Percentiles rank a stretch among this genome's conserved stretches.
phyloP scores from a whole-genome alignment of 2,113 vertebrate genomes.

The Megalops atlanticus region DNA sequence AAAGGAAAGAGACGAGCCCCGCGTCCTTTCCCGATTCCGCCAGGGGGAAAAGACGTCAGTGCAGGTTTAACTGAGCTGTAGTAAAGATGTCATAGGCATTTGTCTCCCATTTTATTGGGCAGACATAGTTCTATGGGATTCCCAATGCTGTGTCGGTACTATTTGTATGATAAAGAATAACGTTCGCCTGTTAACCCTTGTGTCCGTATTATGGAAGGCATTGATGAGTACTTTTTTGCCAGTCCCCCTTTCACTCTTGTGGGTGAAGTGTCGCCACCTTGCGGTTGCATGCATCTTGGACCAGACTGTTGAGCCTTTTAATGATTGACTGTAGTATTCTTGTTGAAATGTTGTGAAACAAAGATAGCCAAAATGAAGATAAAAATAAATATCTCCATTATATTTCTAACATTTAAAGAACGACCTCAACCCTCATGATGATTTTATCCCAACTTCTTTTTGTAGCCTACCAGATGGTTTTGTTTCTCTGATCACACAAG shows the following conservation, averaged over 20 bases:
- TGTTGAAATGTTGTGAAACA: too few species aligned
- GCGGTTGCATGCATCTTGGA: conserved; percentile 25
- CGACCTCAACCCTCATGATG: too few species aligned
- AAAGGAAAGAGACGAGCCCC: conserved; percentile 23
- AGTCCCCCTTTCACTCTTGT: neutral
- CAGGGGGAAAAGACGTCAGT: neutral
- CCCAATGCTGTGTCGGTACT: neutral
- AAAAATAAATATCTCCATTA: too few species aligned
- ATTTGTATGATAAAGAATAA: conserved; percentile 8
- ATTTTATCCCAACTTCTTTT: too few species aligned
- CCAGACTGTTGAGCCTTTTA: neutral
- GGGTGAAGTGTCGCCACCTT: conserved; percentile 42
- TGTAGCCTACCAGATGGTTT: too few species aligned
- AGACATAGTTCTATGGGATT: neutral
- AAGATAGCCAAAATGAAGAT: too few species aligned
- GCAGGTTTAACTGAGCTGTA: conserved; percentile 3
- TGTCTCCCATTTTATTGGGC: neutral
- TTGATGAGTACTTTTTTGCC: neutral
- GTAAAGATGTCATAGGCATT: conserved; percentile 19
- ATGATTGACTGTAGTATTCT: too few species aligned
- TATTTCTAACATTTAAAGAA: too few species aligned
- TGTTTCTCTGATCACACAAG: too few species aligned
- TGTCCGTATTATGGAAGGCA: neutral
- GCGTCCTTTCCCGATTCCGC: neutral
- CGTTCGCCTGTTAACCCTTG: neutral